A percentile compares a stretch with the other conserved stretches of the same genome.
Evolutionary conservation across 1,140 invertebrate species (phyloP).

Genomic region (Bombus breviceps): DNA sequence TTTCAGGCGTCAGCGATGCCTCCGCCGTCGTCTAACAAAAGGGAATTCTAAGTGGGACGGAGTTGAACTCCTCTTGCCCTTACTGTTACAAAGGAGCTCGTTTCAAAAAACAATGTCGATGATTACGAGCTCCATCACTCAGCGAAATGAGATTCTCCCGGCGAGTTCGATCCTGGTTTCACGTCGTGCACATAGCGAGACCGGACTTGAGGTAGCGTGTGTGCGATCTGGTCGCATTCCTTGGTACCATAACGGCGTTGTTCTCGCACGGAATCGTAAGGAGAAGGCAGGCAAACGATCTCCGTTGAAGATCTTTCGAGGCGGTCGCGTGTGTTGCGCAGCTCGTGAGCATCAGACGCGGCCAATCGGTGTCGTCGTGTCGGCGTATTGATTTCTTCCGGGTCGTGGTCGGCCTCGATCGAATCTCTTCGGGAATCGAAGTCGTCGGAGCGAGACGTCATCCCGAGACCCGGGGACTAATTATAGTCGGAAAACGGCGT

Average conservation of each 20-base stretch:
- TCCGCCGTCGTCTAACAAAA: neutral
- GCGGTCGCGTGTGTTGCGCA: conserved; percentile 6
- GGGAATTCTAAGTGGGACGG: neutral
- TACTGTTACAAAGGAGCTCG: neutral
- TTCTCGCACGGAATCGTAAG: neutral
- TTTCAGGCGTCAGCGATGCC: neutral
- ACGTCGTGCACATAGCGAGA: neutral
- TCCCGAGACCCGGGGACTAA: conserved; percentile 63
- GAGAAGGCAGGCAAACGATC: neutral
- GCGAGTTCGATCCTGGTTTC: neutral
- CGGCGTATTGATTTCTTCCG: conserved; percentile 71
- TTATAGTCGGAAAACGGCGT: conserved; percentile 65
- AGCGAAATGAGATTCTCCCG: neutral
- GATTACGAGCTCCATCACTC: neutral
- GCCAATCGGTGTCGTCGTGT: conserved; percentile 55
- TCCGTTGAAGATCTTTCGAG: neutral
- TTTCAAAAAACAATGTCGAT: neutral
- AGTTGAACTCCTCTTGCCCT: neutral
- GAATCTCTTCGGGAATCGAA: conserved; percentile 64
- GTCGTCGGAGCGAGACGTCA: conserved; percentile 56
- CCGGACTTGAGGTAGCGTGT: too few species aligned
- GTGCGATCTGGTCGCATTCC: neutral
- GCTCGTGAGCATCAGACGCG: conserved; percentile 23
- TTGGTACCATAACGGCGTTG: neutral
- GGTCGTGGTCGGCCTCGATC: conserved; percentile 67